Conservation (phyloP, 2,113 vertebrate species). For the Perca fluviatilis region DNA sequence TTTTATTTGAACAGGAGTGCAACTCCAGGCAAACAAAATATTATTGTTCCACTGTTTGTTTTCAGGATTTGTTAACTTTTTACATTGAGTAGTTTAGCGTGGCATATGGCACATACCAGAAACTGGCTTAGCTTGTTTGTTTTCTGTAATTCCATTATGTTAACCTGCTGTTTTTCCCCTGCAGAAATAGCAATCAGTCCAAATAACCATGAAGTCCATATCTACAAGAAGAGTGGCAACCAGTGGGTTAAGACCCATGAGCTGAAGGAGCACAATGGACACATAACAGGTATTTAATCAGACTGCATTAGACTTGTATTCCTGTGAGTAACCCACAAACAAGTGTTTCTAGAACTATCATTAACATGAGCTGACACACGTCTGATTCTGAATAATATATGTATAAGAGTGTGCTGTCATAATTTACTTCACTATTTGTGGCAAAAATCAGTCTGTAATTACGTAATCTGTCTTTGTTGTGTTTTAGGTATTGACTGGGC, state of each 20-base stretch:
- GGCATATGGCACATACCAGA: neutral
- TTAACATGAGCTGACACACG: neutral
- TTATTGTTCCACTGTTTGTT: neutral
- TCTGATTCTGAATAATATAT: neutral
- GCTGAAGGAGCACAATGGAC: slow-evolving; percentile 98
- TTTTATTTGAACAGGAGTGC: neutral
- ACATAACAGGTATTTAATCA: slow-evolving; percentile 91
- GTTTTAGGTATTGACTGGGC: slow-evolving; percentile 97
- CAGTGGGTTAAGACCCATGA: slow-evolving; percentile 98
- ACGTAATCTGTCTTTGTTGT: neutral
- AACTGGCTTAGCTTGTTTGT: slow-evolving; percentile 51
- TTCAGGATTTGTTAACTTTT: neutral
- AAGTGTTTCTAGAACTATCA: neutral
- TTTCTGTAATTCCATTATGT: neutral
- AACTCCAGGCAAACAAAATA: neutral
- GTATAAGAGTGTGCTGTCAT: neutral
- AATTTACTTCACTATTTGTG: neutral
- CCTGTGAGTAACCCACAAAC: neutral
- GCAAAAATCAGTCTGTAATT: neutral
- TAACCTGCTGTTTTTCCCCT: neutral
- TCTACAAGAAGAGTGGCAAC: slow-evolving; percentile 97
- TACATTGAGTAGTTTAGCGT: neutral
- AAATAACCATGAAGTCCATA: slow-evolving; percentile 99
- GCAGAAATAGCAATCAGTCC: slow-evolving; percentile 98
- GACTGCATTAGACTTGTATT: neutral